Evolutionary conservation across 2,113 vertebrate species (phyloP).

Genomic region (Dasyprocta punctata): DNA sequence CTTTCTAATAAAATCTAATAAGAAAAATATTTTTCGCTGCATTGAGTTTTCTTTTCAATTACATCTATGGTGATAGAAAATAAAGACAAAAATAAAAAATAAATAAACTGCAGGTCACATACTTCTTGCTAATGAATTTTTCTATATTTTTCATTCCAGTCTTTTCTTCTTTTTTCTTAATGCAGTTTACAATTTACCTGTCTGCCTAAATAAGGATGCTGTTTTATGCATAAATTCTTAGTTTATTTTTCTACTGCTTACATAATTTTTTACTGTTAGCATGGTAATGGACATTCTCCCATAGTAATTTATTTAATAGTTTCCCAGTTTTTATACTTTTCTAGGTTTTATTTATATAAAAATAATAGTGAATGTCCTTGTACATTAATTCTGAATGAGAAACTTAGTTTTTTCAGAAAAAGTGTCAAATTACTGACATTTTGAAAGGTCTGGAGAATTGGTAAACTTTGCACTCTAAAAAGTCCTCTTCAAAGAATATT

Average conservation of each 20-base stretch:
- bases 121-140: background rate
- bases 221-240: background rate
- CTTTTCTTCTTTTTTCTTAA: background rate
- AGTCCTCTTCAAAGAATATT: background rate
- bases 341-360: background rate
- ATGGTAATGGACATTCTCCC: background rate
- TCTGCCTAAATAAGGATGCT: background rate
- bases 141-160: background rate
- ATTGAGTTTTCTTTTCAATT: background rate
- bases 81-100: conserved; percentile 6
- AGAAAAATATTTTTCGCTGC: background rate
- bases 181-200: conserved; percentile 7
- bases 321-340: background rate
- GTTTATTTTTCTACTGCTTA: background rate
- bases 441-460: background rate
- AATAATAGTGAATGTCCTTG: background rate
- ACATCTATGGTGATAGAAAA: background rate
- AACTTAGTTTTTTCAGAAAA: background rate
- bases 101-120: background rate
- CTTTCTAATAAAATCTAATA: background rate
- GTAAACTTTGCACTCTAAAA: conserved; percentile 19
- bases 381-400: background rate
- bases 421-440: background rate
- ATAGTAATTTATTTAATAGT: background rate
- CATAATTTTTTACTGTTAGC: background rate